These are phyloP conservation scores for Anoura caudifer DNA, from an alignment of 2,113 vertebrate genomes.

Conservation along the genomic window DNA sequence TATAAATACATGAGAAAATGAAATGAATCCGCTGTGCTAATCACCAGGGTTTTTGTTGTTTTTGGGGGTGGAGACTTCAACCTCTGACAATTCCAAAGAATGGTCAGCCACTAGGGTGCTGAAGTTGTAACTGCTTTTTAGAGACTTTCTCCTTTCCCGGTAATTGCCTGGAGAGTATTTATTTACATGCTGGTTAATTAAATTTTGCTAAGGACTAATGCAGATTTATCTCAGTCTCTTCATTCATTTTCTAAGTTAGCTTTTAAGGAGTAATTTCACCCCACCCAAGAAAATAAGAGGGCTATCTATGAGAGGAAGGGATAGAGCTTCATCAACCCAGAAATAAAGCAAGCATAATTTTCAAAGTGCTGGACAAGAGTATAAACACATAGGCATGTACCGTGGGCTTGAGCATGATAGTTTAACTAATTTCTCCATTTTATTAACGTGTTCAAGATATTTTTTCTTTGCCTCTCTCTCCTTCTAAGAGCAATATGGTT, in stretches of 20 bases:
- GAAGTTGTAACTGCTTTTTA: neutral
- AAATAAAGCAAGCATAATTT: conserved; percentile 41
- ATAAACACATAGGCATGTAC: neutral
- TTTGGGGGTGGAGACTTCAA: neutral
- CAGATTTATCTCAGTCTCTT: conserved; percentile 31
- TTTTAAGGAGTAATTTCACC: conserved; percentile 13
- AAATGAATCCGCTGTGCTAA: neutral
- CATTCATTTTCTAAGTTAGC: conserved; percentile 53
- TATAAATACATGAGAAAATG: neutral
- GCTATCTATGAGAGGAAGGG: neutral
- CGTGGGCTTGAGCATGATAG: neutral
- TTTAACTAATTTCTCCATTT: neutral
- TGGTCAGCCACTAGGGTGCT: neutral
- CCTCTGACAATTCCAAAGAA: neutral
- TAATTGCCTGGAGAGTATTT: neutral
- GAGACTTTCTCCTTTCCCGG: neutral
- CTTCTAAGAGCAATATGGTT: neutral
- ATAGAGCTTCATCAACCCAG: neutral
- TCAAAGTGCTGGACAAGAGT: neutral
- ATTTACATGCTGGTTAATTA: conserved; percentile 53
- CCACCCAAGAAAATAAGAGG: conserved; percentile 17
- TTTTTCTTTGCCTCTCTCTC: neutral
- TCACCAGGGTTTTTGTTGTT: neutral
- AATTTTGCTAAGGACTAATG: conserved; percentile 39
- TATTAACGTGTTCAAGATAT: neutral